Conservation (phyloP, 1,140 invertebrate species). For the Cyclina sinensis region DNA sequence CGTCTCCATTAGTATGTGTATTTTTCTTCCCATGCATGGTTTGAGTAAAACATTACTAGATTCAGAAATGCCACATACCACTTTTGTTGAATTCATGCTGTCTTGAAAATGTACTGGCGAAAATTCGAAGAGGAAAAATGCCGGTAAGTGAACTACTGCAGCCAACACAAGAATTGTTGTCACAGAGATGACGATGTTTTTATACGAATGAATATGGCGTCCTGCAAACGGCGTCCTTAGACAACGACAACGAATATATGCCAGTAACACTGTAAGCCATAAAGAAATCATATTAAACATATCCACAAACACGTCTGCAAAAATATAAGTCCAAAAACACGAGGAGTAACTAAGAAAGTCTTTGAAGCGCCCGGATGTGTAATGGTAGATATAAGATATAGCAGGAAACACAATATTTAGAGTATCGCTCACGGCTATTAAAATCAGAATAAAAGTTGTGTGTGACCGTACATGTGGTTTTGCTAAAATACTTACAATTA, state of each 20-base stretch:
- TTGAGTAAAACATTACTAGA: not conserved
- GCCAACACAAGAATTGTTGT: not conserved
- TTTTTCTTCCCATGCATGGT: slow-evolving; percentile 6
- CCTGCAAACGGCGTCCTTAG: slow-evolving; percentile 39
- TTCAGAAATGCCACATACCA: slow-evolving; percentile 11
- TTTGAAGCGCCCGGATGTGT: not conserved
- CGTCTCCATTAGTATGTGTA: slow-evolving; percentile 3
- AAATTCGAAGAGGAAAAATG: slow-evolving; percentile 35
- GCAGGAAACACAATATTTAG: slow-evolving; percentile 35
- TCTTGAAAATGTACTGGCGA: not conserved
- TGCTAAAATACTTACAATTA: slow-evolving; percentile 22
- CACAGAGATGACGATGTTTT: not conserved
- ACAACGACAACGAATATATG: slow-evolving; percentile 39
- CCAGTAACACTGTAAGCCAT: slow-evolving; percentile 52
- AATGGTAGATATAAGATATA: slow-evolving; percentile 11
- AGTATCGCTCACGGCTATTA: slow-evolving; percentile 25
- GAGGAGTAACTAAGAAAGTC: not conserved
- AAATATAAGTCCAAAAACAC: slow-evolving; percentile 21
- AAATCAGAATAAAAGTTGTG: slow-evolving; percentile 20
- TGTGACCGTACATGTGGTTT: slow-evolving; percentile 36
- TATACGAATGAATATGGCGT: not conserved
- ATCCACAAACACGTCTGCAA: slow-evolving; percentile 2
- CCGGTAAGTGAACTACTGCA: slow-evolving; percentile 3
- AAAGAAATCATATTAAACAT: slow-evolving; percentile 56
- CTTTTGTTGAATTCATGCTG: not conserved